Base-by-base conservation (phyloP, 1,140 invertebrate species). In the Neodiprion virginianus region DNA sequence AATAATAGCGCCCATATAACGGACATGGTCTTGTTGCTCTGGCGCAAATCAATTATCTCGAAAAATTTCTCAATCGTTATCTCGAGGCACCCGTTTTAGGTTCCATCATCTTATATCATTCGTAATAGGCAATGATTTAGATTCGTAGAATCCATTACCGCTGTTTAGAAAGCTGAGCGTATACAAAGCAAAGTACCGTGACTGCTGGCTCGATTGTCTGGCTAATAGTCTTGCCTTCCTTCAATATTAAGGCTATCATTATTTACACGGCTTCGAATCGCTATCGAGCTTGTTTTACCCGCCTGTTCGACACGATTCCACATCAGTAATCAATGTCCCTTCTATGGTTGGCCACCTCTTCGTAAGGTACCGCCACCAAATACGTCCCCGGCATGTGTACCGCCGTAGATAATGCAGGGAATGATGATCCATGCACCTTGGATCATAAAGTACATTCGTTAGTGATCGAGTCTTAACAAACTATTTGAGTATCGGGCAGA, bases 111-210 rank as follows among this genome's bases (percentile, higher is more conserved):
- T 50, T 47, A 71, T 50, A 72, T 76, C 75, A 76, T 69, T 67
- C 66, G 69, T 76, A 76, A 76, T 61, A 12, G n/a, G 11, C 75
- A 72, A 72, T 76, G 75, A 76, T 72, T 76, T 71, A 73, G n/a
- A 40, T 76, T 76, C 75, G 75, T 67, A 73, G 75, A 76, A 76
- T 76, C 75, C 75, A 73, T 76, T 76, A 73, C 75, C 47, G 75
- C 67, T 67, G 72, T 76, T 76, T 72, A 76, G 72, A 76, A 76
- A 76, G 71, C 71, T 67, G 48, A 47, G 69, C 74, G 73, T 61
- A 17, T 61, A 61, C 53, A 61, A 61, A 61, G 53, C 53, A 61
- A 61, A 61, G n/a, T 61, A 61, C 53, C 53, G 53, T 61, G 53
- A 61, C 53, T 61, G 53, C 69, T 67, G n/a, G 53, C 68, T 53